Conservation (phyloP, 2,888 invertebrate species). For the Nowickia ferox region DNA sequence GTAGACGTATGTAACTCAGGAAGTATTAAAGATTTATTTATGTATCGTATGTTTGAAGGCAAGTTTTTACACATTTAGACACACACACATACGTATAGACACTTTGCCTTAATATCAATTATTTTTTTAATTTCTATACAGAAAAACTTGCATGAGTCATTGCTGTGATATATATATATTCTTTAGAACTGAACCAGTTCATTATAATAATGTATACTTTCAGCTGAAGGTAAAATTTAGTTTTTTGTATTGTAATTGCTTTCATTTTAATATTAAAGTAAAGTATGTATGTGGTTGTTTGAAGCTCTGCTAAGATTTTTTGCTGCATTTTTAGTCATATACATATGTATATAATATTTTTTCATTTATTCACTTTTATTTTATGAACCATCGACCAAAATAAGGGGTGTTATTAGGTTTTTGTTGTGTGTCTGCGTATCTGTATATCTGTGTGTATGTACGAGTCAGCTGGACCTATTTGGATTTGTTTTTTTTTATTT, state of each 20-base stretch:
- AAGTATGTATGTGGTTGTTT: not conserved
- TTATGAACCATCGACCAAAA: no score
- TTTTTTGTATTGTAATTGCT: no score
- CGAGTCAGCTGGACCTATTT: no score
- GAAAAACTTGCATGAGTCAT: not conserved
- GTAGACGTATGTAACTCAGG: conserved; percentile 42
- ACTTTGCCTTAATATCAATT: not conserved
- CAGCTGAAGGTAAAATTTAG: not conserved
- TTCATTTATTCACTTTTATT: no score
- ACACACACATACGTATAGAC: not conserved
- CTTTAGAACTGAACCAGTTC: conserved; percentile 5
- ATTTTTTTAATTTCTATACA: not conserved
- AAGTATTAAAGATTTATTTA: not conserved
- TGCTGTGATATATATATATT: not conserved
- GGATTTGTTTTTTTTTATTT: no score
- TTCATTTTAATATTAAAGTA: not conserved
- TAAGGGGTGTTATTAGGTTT: no score
- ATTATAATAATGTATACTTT: not conserved
- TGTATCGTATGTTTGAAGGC: not conserved
- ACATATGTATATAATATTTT: no score
- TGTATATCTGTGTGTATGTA: no score
- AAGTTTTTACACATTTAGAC: not conserved
- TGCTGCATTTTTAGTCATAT: no score
- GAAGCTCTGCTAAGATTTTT: not conserved
- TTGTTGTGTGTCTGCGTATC: no score